Conservation (phyloP, 2,888 invertebrate genomes). For the Drosophila borealis region DNA sequence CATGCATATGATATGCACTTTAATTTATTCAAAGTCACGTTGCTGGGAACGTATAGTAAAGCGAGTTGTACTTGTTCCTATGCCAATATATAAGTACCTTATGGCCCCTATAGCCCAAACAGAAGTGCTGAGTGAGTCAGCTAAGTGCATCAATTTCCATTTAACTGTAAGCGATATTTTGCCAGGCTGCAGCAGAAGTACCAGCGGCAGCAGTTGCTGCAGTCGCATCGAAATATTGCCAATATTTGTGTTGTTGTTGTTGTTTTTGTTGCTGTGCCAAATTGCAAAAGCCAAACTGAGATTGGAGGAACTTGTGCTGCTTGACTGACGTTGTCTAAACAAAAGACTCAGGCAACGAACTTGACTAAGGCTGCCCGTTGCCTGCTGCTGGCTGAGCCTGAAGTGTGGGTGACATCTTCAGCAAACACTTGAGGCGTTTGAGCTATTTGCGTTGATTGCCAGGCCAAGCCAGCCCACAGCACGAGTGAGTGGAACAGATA, state of each 20-base stretch:
- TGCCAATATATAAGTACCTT: conserved; percentile 60
- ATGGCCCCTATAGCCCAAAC: conserved; percentile 54
- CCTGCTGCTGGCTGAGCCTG: conserved; percentile 39
- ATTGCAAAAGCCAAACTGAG: conserved; percentile 76
- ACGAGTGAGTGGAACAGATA: conserved; percentile 19
- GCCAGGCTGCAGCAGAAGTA: conserved; percentile 34
- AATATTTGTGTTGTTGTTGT: conserved; percentile 65
- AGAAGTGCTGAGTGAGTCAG: conserved; percentile 79
- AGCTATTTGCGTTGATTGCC: conserved; percentile 81
- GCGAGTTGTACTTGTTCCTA: conserved; percentile 59
- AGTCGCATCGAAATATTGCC: conserved; percentile 65
- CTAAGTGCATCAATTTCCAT: conserved; percentile 82
- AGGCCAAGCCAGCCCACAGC: conserved; percentile 44
- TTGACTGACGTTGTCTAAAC: conserved; percentile 74
- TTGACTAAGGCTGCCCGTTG: conserved; percentile 61
- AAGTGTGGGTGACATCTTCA: conserved; percentile 82
- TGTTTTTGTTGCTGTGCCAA: conserved; percentile 57
- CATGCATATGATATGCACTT: conserved; percentile 77
- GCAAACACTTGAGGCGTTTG: conserved; percentile 81
- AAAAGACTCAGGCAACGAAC: conserved; percentile 79
- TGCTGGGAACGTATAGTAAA: conserved; percentile 60
- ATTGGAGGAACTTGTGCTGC: conserved; percentile 48
- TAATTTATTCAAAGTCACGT: conserved; percentile 80
- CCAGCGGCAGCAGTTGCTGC: conserved; percentile 29
- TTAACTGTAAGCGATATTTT: conserved; percentile 79